Percentiles rank a stretch among this genome's conserved stretches.
phyloP scores from a whole-genome alignment of 2,888 invertebrate species.

The Lepidocyrtinus sp. region DNA sequence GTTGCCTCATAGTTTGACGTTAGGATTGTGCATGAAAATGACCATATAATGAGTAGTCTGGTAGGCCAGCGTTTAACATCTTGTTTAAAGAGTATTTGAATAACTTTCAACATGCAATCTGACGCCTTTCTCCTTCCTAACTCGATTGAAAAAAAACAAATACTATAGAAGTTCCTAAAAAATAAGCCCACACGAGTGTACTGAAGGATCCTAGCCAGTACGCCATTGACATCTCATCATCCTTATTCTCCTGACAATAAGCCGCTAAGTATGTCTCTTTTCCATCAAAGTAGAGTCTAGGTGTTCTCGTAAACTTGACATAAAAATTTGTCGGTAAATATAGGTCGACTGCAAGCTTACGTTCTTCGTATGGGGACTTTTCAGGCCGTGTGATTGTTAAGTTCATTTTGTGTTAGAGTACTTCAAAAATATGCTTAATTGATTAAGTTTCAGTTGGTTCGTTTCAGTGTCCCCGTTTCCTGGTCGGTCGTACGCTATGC shows the following conservation, averaged over 20 bases:
- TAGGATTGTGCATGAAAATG: not conserved
- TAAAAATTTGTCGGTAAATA: not conserved
- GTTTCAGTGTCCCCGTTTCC: not conserved
- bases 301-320: not conserved
- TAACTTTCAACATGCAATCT: not conserved
- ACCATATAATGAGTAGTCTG: slow-evolving; percentile 1
- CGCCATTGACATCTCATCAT: not conserved
- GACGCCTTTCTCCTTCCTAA: too few relatives aligned
- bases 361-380: not conserved
- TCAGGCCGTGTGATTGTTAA: too few relatives aligned
- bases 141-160: not conserved
- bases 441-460: not conserved
- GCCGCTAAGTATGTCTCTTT: slow-evolving; percentile 2
- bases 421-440: not conserved
- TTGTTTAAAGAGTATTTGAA: slow-evolving; percentile 3
- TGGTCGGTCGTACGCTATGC: not conserved
- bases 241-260: not conserved
- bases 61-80: slow-evolving; percentile 12
- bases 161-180: not conserved
- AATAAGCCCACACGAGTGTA: not conserved
- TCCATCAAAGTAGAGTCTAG: not conserved
- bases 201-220: slow-evolving; percentile 1
- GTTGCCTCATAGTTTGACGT: not conserved
- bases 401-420: not conserved
- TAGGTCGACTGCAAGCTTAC: not conserved